A percentile compares a stretch with the other conserved stretches of the same genome.
phyloP scores from a whole-genome alignment of 2,797 vertebrate species.

The Phrynocephalus vlangalii region DNA sequence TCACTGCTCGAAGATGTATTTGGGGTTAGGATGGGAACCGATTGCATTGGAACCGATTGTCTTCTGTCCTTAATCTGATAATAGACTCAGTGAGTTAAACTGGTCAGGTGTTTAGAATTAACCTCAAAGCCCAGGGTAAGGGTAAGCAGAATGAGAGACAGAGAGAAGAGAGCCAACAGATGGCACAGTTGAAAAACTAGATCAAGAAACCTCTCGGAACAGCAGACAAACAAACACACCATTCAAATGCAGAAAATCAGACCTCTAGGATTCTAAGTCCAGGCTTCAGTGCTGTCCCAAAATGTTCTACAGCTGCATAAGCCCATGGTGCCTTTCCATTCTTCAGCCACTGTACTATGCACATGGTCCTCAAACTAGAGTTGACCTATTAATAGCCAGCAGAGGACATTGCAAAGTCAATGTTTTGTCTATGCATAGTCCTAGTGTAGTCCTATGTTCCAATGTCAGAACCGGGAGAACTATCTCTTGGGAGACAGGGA shows the following conservation, averaged over 20 bases:
- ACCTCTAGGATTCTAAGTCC: neutral
- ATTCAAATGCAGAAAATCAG: neutral
- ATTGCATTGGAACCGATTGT: constrained; percentile 58
- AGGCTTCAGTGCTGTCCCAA: neutral
- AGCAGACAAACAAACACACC: neutral
- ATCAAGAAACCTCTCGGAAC: neutral
- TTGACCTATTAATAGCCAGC: neutral
- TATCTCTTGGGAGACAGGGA: neutral
- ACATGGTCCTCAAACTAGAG: neutral
- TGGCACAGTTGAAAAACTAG: constrained; percentile 18
- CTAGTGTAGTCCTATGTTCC: neutral
- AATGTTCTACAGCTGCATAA: neutral
- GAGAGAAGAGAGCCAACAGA: constrained; percentile 10
- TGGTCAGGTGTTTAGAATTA: constrained; percentile 65
- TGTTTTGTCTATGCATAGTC: neutral
- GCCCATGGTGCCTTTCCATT: neutral
- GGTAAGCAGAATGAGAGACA: neutral
- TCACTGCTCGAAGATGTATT: constrained; percentile 35
- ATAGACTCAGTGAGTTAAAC: constrained; percentile 68
- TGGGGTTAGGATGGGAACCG: constrained; percentile 44
- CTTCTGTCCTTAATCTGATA: constrained; percentile 76
- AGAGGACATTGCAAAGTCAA: neutral
- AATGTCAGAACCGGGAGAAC: neutral
- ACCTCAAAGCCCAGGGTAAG: constrained; percentile 46
- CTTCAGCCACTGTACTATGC: neutral